Base-by-base conservation (phyloP, 2,797 vertebrate genomes). In the Danio choprae region DNA sequence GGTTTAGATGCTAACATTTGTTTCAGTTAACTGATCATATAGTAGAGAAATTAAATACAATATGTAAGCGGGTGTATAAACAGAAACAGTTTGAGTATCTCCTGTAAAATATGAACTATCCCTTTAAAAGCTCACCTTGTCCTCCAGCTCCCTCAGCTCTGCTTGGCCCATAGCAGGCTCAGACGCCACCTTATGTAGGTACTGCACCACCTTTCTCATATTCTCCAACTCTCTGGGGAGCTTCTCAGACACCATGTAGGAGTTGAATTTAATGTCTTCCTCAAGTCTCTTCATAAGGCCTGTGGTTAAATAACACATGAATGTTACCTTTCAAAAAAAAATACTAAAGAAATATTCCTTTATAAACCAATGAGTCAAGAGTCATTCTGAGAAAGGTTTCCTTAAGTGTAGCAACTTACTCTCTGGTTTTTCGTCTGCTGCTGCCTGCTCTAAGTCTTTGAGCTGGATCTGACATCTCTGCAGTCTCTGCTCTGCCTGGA, bases 251-350 rank as follows among this genome's bases (percentile, higher is more conserved):
- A 95, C 95, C 91, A 99, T 95, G 83, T 98, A 99, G 22, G 95
- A 94, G 90, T 96, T 98, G 89, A 97, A 96, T 91, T 98, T 98
- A 70, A 96, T 95, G 90, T 99, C 97, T 86, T 98, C 96, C 86
- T 98, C 96, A 10, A 99, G 93, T 86, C 96, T 95, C 91, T 96
- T 98, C 94, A 97, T 94, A 89, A 99, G 90, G 86, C 94, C 98
- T 99, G 86, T 79, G 62, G 77, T 1, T 55, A 63, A 79, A 60
- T 13, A 29, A 38, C 12, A 59, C 16, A 59, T 44, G 68, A 44
- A 11, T n/a, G n/a, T 58, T 38, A 43, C 53, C 1, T 51, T 40
- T 70, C 10, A 38, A 53, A 69, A 51, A 43, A 18, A 41, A 43
- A 40, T 64, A 10, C 12, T 41, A 41, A 10, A 41, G 40, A 3